Base-by-base conservation (phyloP, 2,888 invertebrate genomes). In the Horisme vitalbata region DNA sequence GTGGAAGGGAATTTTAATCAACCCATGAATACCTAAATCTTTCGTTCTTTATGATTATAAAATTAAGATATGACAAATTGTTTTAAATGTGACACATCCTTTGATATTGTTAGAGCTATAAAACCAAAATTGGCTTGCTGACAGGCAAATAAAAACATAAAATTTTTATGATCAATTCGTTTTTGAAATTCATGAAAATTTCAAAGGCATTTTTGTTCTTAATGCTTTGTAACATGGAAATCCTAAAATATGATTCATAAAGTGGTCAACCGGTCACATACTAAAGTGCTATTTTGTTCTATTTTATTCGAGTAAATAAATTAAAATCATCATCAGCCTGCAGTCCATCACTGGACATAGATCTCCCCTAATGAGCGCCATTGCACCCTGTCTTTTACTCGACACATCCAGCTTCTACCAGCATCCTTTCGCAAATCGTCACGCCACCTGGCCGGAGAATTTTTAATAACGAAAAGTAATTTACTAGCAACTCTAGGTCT, bases 51-150 rank as follows among this genome's bases (percentile, higher is more conserved):
- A 36, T 34, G 23, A 45, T 33, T 18, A 43, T 37, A 38, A 48
- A 35, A 35, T 30, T 9, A 34, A 38, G 11, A 4, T 38, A 48
- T 31, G 11, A 30, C 38, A 35, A 26, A 38, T 33, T 30, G 38
- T 38, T 36, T 37, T 36, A 36, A 36, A 33, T 37, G 26, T 31
- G 44, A 27, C 43, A 43, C 23, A 43, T 35, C 43, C 31, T 49
- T 49, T 49, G 48, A 49, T 38, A 35, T 21, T 33, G 41, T 30
- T 9, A 12, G 4, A 26, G 48, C 26, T 3, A 34, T 34, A 44
- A 49, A 49, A 44, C 31, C 39, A n/a, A 26, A 35, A 49, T 35
- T 44, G 30, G 21, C 30, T 35, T 27, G 34, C 28, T 49, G 48
- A 49, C 44, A 39, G 44, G 28, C 30, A n/a, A 44, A 41, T 34